Conservation (phyloP, 2,888 invertebrate species). For the Andrena hattorfiana region DNA sequence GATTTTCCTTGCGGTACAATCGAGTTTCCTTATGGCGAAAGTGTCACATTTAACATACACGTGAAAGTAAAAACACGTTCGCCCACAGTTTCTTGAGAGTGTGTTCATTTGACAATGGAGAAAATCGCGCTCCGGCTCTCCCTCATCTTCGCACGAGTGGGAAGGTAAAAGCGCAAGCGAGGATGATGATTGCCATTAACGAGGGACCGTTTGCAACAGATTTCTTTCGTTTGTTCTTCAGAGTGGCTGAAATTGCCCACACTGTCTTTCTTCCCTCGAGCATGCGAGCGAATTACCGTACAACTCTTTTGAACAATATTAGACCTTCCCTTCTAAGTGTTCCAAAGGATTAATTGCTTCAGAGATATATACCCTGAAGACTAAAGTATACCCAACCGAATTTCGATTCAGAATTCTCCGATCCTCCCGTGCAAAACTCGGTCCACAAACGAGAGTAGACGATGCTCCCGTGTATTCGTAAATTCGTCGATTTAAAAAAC, state of each 20-base stretch:
- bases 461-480: too few relatives aligned
- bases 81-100: constrained; percentile 72
- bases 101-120: constrained; percentile 38
- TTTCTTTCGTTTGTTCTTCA: background rate
- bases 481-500: background rate
- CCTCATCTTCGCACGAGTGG: background rate
- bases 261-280: too few relatives aligned
- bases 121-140: constrained; percentile 29
- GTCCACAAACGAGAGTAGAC: background rate
- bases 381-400: too few relatives aligned
- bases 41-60: constrained; percentile 51
- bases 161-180: constrained; percentile 45
- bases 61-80: constrained; percentile 78
- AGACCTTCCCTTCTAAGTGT: too few relatives aligned
- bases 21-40: background rate
- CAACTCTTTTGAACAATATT: too few relatives aligned
- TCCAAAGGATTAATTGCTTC: background rate
- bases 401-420: too few relatives aligned
- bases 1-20: background rate
- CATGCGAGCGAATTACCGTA: too few relatives aligned
- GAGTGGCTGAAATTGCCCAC: background rate
- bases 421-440: background rate
- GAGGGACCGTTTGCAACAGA: background rate
- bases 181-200: constrained; percentile 18
- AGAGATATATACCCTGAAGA: background rate